These are phyloP conservation scores for Paracanthobrama guichenoti DNA, from an alignment of 2,113 vertebrate species.

Conservation along the genomic window DNA sequence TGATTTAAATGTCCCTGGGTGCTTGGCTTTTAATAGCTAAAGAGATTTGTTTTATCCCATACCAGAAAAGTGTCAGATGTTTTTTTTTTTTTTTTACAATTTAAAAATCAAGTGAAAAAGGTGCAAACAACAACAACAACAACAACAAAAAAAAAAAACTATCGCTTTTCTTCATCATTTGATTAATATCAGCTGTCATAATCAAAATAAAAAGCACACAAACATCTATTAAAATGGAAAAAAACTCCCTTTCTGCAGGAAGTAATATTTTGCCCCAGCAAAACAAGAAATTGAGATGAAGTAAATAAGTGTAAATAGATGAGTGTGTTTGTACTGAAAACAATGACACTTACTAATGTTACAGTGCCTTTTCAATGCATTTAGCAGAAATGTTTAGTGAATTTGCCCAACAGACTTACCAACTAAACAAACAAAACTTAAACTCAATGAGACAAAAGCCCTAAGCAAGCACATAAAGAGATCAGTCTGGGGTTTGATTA, in stretches of 20 bases:
- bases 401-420: neutral
- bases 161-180: neutral
- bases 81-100: neutral
- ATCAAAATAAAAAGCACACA: neutral
- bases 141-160: too few species aligned
- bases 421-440: conserved; percentile 23
- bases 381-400: neutral
- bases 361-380: neutral
- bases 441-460: neutral
- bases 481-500: conserved; percentile 18
- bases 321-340: neutral
- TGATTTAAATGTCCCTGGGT: conserved; percentile 14
- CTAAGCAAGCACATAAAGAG: conserved; percentile 8
- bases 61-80: neutral
- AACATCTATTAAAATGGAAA: neutral
- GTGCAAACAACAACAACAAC: too few species aligned
- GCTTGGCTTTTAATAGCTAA: conserved; percentile 31
- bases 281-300: too few species aligned
- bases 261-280: neutral
- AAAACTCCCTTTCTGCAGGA: too few species aligned
- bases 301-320: too few species aligned
- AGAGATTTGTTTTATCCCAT: neutral
- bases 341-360: neutral
- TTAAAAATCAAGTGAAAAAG: neutral
- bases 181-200: neutral